Evolutionary conservation across 2,888 invertebrate genomes (phyloP).

Genomic region (Augiades crinisus): DNA sequence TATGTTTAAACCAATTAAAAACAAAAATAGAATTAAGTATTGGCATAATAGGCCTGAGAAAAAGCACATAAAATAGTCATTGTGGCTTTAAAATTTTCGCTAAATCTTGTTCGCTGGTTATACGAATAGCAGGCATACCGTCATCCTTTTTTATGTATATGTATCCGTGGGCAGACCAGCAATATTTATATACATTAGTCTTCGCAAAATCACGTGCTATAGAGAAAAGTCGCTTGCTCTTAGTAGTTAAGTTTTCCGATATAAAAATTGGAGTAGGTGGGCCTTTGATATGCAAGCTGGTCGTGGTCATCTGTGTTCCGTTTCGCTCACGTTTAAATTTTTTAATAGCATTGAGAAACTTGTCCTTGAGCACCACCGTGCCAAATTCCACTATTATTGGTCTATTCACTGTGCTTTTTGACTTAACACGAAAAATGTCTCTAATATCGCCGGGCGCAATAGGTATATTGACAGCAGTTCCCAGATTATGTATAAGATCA

Average conservation of each 20-base stretch:
- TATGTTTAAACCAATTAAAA: too few relatives aligned
- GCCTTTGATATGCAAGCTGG: background rate
- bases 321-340: conserved; percentile 1
- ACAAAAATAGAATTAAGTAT: too few relatives aligned
- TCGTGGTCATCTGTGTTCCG: background rate
- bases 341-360: background rate
- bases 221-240: conserved; percentile 4
- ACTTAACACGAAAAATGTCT: conserved; percentile 6
- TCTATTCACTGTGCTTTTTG: background rate
- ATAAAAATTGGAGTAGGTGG: conserved; percentile 2
- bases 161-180: background rate
- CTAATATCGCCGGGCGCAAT: background rate
- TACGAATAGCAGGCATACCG: background rate
- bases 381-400: conserved; percentile 7
- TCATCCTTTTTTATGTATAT: background rate
- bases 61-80: too few relatives aligned
- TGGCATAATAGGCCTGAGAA: background rate
- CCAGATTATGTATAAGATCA: background rate
- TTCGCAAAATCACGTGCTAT: conserved; percentile 10
- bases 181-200: background rate
- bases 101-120: background rate
- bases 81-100: background rate
- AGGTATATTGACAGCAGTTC: background rate
- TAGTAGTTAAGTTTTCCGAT: conserved; percentile 17
- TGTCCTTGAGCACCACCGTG: background rate